Evolutionary conservation across 2,888 invertebrate genomes (phyloP), one percentile per base, ranked within the genome.

Genomic region (Eilema sororculum): DNA sequence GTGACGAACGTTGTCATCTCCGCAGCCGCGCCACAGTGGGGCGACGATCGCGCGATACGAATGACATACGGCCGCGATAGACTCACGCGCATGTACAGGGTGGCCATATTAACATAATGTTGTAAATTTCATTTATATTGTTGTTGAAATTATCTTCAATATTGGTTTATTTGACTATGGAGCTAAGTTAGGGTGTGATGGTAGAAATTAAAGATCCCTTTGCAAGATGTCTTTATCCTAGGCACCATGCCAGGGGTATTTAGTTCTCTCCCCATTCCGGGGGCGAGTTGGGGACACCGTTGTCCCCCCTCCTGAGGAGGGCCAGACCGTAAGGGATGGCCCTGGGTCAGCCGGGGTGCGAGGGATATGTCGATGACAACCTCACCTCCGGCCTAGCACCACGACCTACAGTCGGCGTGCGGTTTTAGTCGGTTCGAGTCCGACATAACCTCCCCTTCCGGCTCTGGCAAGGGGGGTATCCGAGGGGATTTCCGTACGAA

Each of bases 41-140:
- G 84, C 86, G 90, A 91, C 84, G 91, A 91, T 91, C 84, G 83
- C 81, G 83, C 89, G 93, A 93, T 92, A 93, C 86, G 85, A 84
- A 89, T 93, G 93, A 93, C 90, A 86, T 80, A 93, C 89, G 90
- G 84, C 84, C 83, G 78, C 82, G 90, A 89, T 89, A 87, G 81
- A 86, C 88, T 86, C 84, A 78, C 67, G 84, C 86, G 84, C 84
- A 81, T 58, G 56, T 57, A 28, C 73, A 83, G 85, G 88, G 89
- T 89, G 87, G 84, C 89, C 90, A 87, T 68, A 69, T 57, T 71
- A 64, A 62, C 69, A 68, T 69, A 65, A 67, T 72, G 68, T 72
- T 63, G 57, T 63, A 20, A 56, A 56, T 37, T 52, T 20, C 3
- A 52, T 12, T 28, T 37, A 22, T 59, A 20, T 20, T 52, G 8